These are phyloP conservation scores for Tetragonula clypearis DNA, from an alignment of 1,140 invertebrate genomes.

Conservation along the genomic window DNA sequence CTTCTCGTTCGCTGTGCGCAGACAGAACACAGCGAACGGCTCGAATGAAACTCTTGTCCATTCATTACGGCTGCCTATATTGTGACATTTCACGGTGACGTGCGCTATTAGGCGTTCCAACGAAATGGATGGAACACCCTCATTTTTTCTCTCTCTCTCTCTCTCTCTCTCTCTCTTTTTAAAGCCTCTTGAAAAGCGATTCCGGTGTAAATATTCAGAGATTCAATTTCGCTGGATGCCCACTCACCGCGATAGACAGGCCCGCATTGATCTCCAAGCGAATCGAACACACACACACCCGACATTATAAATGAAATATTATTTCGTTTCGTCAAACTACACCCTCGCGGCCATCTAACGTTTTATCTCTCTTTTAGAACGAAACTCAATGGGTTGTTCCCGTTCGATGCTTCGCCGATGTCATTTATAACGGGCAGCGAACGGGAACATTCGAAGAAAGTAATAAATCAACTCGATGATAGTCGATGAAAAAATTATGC, in stretches of 20 bases:
- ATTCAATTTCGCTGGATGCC: slow-evolving; percentile 14
- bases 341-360: background rate
- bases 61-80: slow-evolving; percentile 57
- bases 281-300: background rate
- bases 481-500: background rate
- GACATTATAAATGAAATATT: slow-evolving; percentile 10
- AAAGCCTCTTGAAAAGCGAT: slow-evolving; percentile 37
- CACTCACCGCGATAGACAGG: background rate
- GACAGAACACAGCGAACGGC: slow-evolving; percentile 31
- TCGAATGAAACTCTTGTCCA: slow-evolving; percentile 63
- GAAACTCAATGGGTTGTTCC: background rate
- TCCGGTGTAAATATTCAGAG: slow-evolving; percentile 14
- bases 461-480: background rate
- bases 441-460: background rate
- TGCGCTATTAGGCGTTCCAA: slow-evolving; percentile 49
- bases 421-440: background rate
- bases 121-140: slow-evolving; percentile 41
- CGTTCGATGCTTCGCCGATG: background rate
- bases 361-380: background rate
- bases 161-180: slow-evolving; percentile 36
- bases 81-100: slow-evolving; percentile 57
- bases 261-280: background rate
- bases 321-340: slow-evolving; percentile 7
- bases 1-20: slow-evolving; percentile 46
- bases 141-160: too few relatives aligned